Conservation (phyloP, 2,113 vertebrate genomes). For the Psittacula cyanocephala region DNA sequence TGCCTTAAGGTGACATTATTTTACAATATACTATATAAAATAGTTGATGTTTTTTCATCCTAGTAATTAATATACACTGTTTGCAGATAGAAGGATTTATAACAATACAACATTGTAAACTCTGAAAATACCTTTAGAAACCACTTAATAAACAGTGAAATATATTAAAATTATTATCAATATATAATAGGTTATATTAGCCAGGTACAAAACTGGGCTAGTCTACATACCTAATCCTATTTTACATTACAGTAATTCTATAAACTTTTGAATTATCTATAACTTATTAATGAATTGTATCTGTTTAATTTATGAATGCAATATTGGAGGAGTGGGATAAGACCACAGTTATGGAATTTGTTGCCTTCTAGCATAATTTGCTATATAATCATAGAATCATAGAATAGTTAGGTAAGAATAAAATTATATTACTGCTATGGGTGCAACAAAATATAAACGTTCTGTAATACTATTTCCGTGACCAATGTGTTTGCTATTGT, state of each 20-base stretch:
- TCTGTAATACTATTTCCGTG: neutral
- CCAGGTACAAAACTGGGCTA: neutral
- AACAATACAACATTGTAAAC: neutral
- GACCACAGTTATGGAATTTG: neutral
- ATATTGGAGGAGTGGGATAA: neutral
- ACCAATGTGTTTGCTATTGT: neutral
- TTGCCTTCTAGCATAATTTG: neutral
- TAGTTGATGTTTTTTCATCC: neutral
- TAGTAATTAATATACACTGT: neutral
- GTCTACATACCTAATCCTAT: neutral
- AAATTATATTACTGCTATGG: neutral
- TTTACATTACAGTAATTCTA: neutral
- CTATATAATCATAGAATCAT: neutral
- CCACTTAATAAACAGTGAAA: neutral
- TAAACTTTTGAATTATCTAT: neutral
- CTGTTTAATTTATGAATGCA: neutral
- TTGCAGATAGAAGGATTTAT: neutral
- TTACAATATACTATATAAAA: neutral
- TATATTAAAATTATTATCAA: neutral
- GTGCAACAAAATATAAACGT: fast-evolving
- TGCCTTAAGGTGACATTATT: neutral
- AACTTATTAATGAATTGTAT: neutral
- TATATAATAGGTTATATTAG: neutral
- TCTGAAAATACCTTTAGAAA: neutral
- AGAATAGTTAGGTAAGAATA: neutral